Percentiles rank a stretch among this genome's conserved stretches.
phyloP scores from a whole-genome alignment of 2,888 invertebrate genomes.

The Callinectes sapidus region DNA sequence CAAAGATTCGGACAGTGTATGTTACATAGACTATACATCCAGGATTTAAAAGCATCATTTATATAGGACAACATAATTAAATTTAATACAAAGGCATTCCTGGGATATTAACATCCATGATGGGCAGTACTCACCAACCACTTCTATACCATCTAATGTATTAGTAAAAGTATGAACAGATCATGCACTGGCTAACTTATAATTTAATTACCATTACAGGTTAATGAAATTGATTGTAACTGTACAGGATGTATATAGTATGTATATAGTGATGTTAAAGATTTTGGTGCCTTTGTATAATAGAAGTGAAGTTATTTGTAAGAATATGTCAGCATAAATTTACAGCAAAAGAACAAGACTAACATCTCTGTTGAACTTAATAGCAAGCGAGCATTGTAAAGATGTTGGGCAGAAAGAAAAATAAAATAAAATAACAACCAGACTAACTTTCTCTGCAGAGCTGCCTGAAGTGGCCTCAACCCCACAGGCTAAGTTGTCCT shows the following conservation, averaged over 20 bases:
- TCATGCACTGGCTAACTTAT: not conserved
- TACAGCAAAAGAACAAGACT: not conserved
- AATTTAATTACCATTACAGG: not conserved
- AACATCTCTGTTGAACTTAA: not conserved
- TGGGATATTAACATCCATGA: not conserved
- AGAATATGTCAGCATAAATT: not conserved
- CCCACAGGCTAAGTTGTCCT: slow-evolving; percentile 61
- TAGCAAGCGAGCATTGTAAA: not conserved
- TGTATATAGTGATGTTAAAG: not conserved
- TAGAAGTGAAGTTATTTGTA: not conserved
- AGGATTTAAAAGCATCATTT: not conserved
- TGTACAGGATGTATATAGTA: not conserved
- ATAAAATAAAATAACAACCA: not conserved
- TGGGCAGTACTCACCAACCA: not conserved
- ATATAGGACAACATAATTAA: not conserved
- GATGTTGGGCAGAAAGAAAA: not conserved
- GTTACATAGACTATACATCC: not conserved
- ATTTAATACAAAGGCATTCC: not conserved
- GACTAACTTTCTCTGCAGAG: slow-evolving; percentile 66
- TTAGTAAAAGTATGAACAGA: not conserved
- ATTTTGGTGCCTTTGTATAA: too few relatives aligned
- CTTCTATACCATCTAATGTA: not conserved
- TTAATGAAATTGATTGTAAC: not conserved
- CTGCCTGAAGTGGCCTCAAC: slow-evolving; percentile 52
- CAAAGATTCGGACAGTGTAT: not conserved